Evolutionary conservation across 2,797 vertebrate species (phyloP).

Genomic region (Falco biarmicus): DNA sequence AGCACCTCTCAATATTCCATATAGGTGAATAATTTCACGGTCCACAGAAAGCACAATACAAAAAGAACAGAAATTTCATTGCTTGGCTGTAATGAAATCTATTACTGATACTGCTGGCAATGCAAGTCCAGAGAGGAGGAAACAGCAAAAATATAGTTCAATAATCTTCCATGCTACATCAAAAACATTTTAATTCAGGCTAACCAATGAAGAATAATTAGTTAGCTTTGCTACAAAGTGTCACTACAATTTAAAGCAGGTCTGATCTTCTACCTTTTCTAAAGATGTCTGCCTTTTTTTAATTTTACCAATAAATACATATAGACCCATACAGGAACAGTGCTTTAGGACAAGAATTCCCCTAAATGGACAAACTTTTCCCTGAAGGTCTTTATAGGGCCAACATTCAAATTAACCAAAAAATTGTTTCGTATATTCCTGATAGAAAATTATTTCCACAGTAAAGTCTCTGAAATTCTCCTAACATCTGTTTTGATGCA

Average conservation of each 20-base stretch:
- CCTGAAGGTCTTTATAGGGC: not conserved
- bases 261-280: not conserved
- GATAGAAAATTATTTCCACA: not conserved
- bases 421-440: not conserved
- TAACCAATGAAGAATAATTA: not conserved
- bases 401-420: not conserved
- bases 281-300: not conserved
- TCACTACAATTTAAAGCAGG: not conserved
- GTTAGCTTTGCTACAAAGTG: not conserved
- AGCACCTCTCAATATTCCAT: slow-evolving; percentile 8
- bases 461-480: not conserved
- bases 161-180: not conserved
- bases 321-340: not conserved
- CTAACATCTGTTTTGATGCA: not conserved
- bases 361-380: not conserved
- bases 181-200: slow-evolving; percentile 10
- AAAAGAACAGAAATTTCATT: slow-evolving; percentile 39
- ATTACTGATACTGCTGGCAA: not conserved
- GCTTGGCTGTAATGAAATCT: slow-evolving; percentile 36
- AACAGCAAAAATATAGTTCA: not conserved
- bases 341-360: not conserved
- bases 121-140: not conserved
- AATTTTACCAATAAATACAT: not conserved
- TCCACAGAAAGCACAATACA: slow-evolving; percentile 14
- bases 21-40: slow-evolving; percentile 37